Base-by-base conservation (phyloP, 2,888 invertebrate genomes). In the Brachynemurus nebulosus region DNA sequence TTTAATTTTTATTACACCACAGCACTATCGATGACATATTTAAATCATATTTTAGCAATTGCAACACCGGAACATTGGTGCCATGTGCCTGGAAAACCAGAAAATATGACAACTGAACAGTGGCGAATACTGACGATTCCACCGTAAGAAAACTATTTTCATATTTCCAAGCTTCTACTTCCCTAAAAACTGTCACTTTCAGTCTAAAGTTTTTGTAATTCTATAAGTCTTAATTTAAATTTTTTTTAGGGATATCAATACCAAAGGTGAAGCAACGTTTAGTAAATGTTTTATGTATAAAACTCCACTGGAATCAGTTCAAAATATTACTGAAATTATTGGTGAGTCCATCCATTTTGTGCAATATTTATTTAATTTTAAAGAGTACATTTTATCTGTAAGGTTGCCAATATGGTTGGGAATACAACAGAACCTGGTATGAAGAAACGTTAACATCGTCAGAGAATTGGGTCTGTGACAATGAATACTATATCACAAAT, bases 61-160 rank as follows among this genome's bases (percentile, higher is more conserved):
- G 66, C 69, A 45, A 65, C 69, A 40, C 74, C 74, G 4, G 68
- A 72, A 38, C 74, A 75, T 55, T 72, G 72, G 71, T 76, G 75
- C 50, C 57, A 61, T 40, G 71, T 74, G 14, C 68, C 72, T 1
- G 71, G 72, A 19, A 57, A 65, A 40, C 63, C 68, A 38, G 67
- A 67, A 8, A 69, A 70, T 55, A 61, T 63, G 27, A 62, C 69
- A 1, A n/a, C 62, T 8, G 63, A 66, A 5, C 56, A 69, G 48
- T 74, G 75, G 72, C 68, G 66, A 48, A 55, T 59, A 23, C 45
- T 72, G 7, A 70, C 71, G 11, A 54, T 74, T 51, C 75, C 74
- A 23, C 63, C 58, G 71, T 73, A 61, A 60, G 60, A n/a, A n/a
- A n/a, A n/a, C n/a, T n/a, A n/a, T n/a, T n/a, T n/a, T n/a, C n/a